phyloP scores from a whole-genome alignment of 2,113 vertebrate genomes.

The Melanerpes formicivorus region DNA sequence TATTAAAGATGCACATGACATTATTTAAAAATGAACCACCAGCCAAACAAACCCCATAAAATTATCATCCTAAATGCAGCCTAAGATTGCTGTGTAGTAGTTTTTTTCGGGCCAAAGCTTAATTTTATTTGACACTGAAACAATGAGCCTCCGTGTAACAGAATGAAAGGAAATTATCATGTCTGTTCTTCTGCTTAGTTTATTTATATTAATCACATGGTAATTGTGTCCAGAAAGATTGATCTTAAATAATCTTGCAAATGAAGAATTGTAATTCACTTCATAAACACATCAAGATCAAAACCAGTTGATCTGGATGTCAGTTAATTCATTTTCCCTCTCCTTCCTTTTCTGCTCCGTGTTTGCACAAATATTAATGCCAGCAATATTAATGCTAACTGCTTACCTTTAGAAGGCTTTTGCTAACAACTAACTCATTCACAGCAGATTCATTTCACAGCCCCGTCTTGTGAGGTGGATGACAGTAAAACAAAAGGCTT shows the following conservation, averaged over 20 bases:
- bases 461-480: background rate
- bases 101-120: conserved; percentile 51
- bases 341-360: conserved; percentile 32
- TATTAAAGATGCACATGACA: conserved; percentile 58
- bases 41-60: conserved; percentile 47
- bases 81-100: conserved; percentile 32
- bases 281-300: conserved; percentile 55
- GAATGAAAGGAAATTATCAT: conserved; percentile 57
- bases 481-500: conserved; percentile 11
- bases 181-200: conserved; percentile 54
- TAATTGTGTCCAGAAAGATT: conserved; percentile 63
- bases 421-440: background rate
- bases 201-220: conserved; percentile 68
- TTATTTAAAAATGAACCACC: conserved; percentile 45
- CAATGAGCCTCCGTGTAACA: conserved; percentile 45
- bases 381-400: background rate
- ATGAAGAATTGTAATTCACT: conserved; percentile 53
- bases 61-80: conserved; percentile 53
- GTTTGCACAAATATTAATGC: background rate
- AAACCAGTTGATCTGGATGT: conserved; percentile 45
- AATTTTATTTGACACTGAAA: conserved; percentile 67
- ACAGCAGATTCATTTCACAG: background rate
- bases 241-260: conserved; percentile 65
- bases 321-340: conserved; percentile 48
- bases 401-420: background rate